Evolutionary conservation across 2,888 invertebrate species (phyloP).

Genomic region (Rhagium mordax): DNA sequence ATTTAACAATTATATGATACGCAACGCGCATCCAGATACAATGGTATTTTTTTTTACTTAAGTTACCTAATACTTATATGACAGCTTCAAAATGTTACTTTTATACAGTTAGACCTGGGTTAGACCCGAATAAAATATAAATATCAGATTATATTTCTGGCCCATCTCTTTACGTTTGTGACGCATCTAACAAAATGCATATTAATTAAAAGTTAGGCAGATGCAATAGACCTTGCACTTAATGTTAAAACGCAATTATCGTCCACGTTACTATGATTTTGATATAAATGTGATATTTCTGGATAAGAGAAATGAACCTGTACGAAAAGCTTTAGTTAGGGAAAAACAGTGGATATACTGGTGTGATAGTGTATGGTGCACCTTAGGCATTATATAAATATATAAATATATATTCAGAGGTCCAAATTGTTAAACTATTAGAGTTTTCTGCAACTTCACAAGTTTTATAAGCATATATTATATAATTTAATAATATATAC

Average conservation of each 20-base stretch:
- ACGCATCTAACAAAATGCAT: too few relatives aligned
- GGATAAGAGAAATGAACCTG: slow-evolving; percentile 49
- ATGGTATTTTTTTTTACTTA: too few relatives aligned
- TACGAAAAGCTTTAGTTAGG: slow-evolving; percentile 45
- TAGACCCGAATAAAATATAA: too few relatives aligned
- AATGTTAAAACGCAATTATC: not conserved
- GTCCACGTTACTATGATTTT: not conserved
- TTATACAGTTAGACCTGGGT: too few relatives aligned
- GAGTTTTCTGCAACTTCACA: slow-evolving; percentile 71
- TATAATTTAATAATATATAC: slow-evolving; percentile 66
- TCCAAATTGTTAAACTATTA: slow-evolving; percentile 71
- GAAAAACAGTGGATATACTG: slow-evolving; percentile 65
- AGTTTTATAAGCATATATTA: slow-evolving; percentile 70
- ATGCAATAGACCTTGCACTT: not conserved
- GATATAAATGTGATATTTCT: slow-evolving; percentile 50
- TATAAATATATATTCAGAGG: slow-evolving; percentile 67
- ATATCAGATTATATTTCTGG: too few relatives aligned
- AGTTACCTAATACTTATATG: too few relatives aligned
- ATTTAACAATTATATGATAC: too few relatives aligned
- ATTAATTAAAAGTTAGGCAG: not conserved
- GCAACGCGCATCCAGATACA: too few relatives aligned
- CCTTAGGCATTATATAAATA: slow-evolving; percentile 63
- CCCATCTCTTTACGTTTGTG: too few relatives aligned
- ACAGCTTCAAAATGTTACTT: too few relatives aligned
- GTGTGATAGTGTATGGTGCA: slow-evolving; percentile 71